Base-by-base conservation (phyloP, 2,797 vertebrate species). In the Myotis pilosus region DNA sequence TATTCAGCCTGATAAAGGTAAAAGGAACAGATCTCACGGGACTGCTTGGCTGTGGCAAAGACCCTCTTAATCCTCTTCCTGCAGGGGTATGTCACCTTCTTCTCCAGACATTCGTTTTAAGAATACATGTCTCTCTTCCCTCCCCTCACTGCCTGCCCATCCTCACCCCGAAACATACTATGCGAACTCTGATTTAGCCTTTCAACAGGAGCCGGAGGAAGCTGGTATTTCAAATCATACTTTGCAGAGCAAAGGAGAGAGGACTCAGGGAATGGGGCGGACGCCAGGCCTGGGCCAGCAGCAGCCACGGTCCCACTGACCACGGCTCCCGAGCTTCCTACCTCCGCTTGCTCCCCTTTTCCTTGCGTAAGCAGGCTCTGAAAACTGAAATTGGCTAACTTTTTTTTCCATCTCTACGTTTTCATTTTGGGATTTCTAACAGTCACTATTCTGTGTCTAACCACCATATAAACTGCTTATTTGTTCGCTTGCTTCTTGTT, bases 1-100 rank as follows among this genome's bases (percentile, higher is more conserved):
- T 98, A 69, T 30, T 88, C 62, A 98, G 57, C 84, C 98, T 98
- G 85, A 81, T 0, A 22, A 92, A 36, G 0, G 57, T 28, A 78
- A 97, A 88, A 62, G 6, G 66, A 80, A 62, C 23, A 51, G 6
- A 55, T 49, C 38, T 82, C 51, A 93, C 0, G 49, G 41, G 8
- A 57, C 20, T 11, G 15, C 41, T 28, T 75, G 49, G 47, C 16
- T 49, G 33, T 38, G 68, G 87, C 41, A n/a, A 49, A 22, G 41
- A 38, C 2, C 22, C 20, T 64, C 11, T 8, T 30, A 66, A 62
- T 2, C 49, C 16, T 62, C 47, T 36, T 47, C 13, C 10, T 22
- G 38, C 16, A 81, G 62, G 25, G 9, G n/a, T 20, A 19, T 28
- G 25, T 71, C n/a, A 25, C 5, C n/a, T 51, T 74, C 13, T 49